These are phyloP conservation scores for Teleopsis dalmanni DNA, from an alignment of 1,140 invertebrate species.

Conservation along the genomic window DNA sequence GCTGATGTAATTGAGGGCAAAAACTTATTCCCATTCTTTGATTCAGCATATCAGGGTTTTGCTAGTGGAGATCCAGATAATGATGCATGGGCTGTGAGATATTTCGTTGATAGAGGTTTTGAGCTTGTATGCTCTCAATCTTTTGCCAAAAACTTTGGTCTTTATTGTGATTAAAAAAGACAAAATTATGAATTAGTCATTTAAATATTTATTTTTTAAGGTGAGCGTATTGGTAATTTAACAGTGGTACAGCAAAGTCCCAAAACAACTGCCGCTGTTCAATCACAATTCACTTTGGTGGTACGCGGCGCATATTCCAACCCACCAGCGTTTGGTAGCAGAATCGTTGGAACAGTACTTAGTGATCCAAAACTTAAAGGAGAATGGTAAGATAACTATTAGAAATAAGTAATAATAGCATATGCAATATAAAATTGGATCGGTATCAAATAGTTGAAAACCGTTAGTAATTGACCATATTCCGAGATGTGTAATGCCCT, in stretches of 20 bases:
- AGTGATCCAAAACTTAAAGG: slow-evolving; percentile 66
- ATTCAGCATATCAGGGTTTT: slow-evolving; percentile 98
- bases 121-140: slow-evolving; percentile 90
- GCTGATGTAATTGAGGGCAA: slow-evolving; percentile 65
- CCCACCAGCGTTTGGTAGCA: slow-evolving; percentile 78
- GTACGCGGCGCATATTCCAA: slow-evolving; percentile 84
- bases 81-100: slow-evolving; percentile 85
- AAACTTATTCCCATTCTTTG: slow-evolving; percentile 81
- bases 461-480: too few species aligned
- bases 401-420: too few species aligned
- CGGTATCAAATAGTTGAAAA: too few species aligned
- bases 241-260: slow-evolving; percentile 65
- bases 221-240: slow-evolving; percentile 90
- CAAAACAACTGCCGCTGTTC: slow-evolving; percentile 54
- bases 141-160: slow-evolving; percentile 98
- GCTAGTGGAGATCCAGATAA: slow-evolving; percentile 87
- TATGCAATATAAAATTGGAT: too few species aligned
- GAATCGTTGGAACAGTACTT: slow-evolving; percentile 82
- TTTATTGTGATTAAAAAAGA: slow-evolving; percentile 66
- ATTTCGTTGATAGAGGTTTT: slow-evolving; percentile 76
- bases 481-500: too few species aligned
- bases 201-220: too few species aligned
- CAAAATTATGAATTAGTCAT: too few species aligned
- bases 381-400: slow-evolving; percentile 62
- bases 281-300: slow-evolving; percentile 84